These are phyloP conservation scores for Chondrosia reniformis DNA, from an alignment of 37 sponge, comb jelly and placozoan genomes.

Conservation along the genomic window DNA sequence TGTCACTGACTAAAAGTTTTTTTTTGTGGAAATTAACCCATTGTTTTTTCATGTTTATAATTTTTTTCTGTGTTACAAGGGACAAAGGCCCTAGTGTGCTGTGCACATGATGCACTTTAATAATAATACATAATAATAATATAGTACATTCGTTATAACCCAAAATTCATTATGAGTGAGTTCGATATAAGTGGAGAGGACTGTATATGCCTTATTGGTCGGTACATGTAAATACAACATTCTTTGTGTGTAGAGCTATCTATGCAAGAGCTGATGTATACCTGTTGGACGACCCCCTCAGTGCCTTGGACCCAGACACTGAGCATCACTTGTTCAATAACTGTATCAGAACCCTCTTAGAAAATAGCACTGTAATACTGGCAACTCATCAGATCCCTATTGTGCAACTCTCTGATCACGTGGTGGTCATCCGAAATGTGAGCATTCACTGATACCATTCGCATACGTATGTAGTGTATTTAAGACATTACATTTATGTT, in stretches of 20 bases:
- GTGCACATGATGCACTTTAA: too few relatives aligned
- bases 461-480: neutral
- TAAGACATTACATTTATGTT: neutral
- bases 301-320: slow-evolving; percentile 79
- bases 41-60: too few relatives aligned
- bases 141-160: too few relatives aligned
- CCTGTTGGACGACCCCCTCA: slow-evolving; percentile 83
- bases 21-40: too few relatives aligned
- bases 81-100: too few relatives aligned
- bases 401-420: slow-evolving; percentile 47
- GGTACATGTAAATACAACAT: too few relatives aligned
- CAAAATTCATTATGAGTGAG: too few relatives aligned
- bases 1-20: too few relatives aligned
- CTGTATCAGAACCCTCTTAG: slow-evolving; percentile 64
- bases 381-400: slow-evolving; percentile 84
- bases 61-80: too few relatives aligned
- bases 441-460: neutral
- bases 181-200: too few relatives aligned
- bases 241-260: slow-evolving; percentile 62
- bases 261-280: slow-evolving; percentile 66
- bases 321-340: slow-evolving; percentile 70
- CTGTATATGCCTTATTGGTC: too few relatives aligned
- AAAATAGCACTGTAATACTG: slow-evolving; percentile 42
- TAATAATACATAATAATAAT: too few relatives aligned
- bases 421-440: slow-evolving; percentile 72